A percentile compares a stretch with the other conserved stretches of the same genome.
These are phyloP conservation scores for Athene noctua DNA, from an alignment of 2,113 vertebrate species.

Conservation along the genomic window DNA sequence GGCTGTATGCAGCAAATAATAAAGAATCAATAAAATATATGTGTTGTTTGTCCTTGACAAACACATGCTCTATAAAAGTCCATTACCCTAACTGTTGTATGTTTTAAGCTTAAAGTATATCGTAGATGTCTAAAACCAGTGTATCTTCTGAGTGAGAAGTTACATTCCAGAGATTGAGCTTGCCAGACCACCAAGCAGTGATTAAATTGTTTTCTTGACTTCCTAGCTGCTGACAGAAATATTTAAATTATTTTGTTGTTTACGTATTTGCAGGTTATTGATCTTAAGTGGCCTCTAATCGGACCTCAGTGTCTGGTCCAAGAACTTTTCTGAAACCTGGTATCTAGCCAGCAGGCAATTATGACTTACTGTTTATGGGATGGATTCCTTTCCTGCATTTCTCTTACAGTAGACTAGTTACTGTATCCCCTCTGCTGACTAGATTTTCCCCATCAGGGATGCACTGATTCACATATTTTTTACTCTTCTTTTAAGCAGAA, in stretches of 20 bases:
- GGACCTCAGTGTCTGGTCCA: neutral
- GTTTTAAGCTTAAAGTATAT: neutral
- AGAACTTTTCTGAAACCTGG: neutral
- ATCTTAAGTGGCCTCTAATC: neutral
- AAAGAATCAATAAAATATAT: neutral
- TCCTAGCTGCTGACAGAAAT: neutral
- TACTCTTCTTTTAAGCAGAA: neutral
- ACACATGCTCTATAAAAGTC: neutral
- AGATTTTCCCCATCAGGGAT: neutral
- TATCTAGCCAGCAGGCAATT: neutral
- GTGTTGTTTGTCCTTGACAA: neutral
- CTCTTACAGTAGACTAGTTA: neutral
- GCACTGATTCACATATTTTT: neutral
- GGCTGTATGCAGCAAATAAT: neutral
- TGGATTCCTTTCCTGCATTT: neutral
- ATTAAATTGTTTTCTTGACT: neutral
- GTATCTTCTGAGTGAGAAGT: neutral
- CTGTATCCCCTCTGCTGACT: neutral
- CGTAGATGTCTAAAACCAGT: neutral
- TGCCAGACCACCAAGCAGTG: neutral
- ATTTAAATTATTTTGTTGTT: neutral
- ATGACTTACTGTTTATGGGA: neutral
- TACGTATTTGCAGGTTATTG: neutral
- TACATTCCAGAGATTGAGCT: neutral
- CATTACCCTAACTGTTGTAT: neutral